These are phyloP conservation scores for Molossus alvarezi DNA, from an alignment of 2,797 vertebrate species.

Conservation along the genomic window DNA sequence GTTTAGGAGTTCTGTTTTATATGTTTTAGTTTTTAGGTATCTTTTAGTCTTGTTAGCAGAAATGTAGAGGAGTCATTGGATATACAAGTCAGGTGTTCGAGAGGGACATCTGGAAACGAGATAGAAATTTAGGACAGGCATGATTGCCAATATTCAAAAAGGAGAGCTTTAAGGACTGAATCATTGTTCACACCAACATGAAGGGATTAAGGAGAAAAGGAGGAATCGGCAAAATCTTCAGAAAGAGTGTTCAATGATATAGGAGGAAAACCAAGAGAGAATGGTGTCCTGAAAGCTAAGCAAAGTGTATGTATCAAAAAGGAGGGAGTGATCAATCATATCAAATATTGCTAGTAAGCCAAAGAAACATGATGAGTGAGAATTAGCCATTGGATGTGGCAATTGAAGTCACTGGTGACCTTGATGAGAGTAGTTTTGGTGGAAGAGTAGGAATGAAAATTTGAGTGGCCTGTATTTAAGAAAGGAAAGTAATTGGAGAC, in stretches of 20 bases:
- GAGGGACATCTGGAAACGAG: neutral
- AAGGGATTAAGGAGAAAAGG: slow-evolving; percentile 14
- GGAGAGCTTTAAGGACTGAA: neutral
- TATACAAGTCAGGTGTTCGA: neutral
- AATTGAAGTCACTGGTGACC: neutral
- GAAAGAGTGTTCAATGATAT: slow-evolving; percentile 7
- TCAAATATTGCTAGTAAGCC: neutral
- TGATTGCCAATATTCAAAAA: neutral
- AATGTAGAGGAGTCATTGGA: neutral
- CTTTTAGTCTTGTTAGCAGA: slow-evolving; percentile 10
- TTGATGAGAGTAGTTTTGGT: neutral
- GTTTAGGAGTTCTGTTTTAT: slow-evolving; percentile 18
- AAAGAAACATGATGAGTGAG: neutral
- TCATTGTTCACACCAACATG: neutral
- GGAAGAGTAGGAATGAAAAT: slow-evolving; percentile 32
- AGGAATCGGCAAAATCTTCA: neutral
- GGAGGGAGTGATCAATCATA: neutral
- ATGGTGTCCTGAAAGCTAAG: neutral
- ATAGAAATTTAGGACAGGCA: slow-evolving; percentile 1
- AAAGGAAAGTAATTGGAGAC: slow-evolving; percentile 16
- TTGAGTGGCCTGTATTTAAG: neutral
- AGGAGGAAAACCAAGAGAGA: slow-evolving; percentile 28
- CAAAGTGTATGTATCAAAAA: neutral
- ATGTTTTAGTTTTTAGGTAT: neutral
- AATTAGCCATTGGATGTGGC: neutral